phyloP scores from a whole-genome alignment of 2,797 vertebrate genomes.

The Malurus leucopterus region DNA sequence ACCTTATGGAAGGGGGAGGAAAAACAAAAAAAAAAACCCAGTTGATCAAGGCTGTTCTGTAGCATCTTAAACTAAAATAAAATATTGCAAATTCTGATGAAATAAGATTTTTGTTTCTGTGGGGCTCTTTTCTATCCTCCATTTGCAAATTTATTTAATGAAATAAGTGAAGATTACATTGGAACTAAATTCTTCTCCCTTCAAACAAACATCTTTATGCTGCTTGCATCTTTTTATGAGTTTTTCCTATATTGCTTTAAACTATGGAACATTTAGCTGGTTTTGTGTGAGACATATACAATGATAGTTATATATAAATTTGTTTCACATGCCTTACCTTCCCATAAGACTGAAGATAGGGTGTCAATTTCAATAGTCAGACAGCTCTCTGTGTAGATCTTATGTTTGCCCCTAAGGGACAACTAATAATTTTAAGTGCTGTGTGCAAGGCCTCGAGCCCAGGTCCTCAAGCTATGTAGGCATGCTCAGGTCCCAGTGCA shows the following conservation, averaged over 20 bases:
- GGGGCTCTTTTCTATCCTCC: not conserved
- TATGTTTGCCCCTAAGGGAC: not conserved
- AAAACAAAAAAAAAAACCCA: not conserved
- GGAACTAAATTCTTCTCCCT: not conserved
- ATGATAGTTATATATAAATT: not conserved
- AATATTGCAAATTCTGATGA: constrained; percentile 26
- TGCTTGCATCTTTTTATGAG: not conserved
- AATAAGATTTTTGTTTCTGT: not conserved
- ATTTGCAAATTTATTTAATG: constrained; percentile 5
- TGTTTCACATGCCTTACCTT: not conserved
- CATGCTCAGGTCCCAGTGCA: not conserved
- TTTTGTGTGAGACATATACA: not conserved
- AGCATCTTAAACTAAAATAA: constrained; percentile 64
- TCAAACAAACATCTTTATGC: not conserved
- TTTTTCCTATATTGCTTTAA: not conserved
- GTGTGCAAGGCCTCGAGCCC: not conserved
- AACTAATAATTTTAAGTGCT: not conserved
- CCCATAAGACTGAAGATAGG: not conserved
- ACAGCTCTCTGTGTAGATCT: rapidly evolving
- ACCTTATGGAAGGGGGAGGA: constrained; percentile 56
- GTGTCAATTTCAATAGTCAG: not conserved
- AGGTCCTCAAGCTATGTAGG: not conserved
- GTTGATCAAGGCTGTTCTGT: constrained; percentile 62
- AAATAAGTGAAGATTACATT: not conserved
- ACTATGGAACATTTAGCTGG: not conserved